A percentile compares a stretch with the other conserved stretches of the same genome.
Conservation (phyloP, 2,797 vertebrate genomes). For the Betta splendens region DNA sequence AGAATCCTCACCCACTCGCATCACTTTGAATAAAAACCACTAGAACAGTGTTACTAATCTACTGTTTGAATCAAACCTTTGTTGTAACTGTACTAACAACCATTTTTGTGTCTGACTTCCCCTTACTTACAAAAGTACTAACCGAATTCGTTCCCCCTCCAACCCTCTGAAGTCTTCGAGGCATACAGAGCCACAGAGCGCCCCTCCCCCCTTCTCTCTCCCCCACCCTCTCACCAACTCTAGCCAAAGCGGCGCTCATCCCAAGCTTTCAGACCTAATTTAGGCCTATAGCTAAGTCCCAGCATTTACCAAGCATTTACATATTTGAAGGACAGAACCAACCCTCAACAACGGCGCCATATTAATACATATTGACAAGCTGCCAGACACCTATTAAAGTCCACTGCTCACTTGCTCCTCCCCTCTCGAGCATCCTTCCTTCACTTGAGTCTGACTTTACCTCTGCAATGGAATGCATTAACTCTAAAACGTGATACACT, state of each 20-base stretch:
- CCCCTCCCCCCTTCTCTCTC: conserved; percentile 6
- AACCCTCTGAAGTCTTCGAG: conserved; percentile 67
- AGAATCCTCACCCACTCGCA: conserved; percentile 67
- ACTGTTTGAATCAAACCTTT: conserved; percentile 82
- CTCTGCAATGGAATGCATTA: conserved; percentile 12
- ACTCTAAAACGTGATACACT: conserved; percentile 16
- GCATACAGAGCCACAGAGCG: conserved; percentile 24
- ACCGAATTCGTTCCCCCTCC: conserved; percentile 80
- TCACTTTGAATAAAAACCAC: conserved; percentile 76
- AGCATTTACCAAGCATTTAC: background rate
- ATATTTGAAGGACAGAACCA: conserved; percentile 16
- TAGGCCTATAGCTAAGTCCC: conserved; percentile 18
- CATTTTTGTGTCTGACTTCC: conserved; percentile 90
- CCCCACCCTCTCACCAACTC: conserved; percentile 22
- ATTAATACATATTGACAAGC: conserved; percentile 47
- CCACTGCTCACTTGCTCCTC: conserved; percentile 10
- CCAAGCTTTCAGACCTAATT: conserved; percentile 34
- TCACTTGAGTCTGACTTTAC: conserved; percentile 1
- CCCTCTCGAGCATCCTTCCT: conserved; percentile 9
- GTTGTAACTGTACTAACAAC: conserved; percentile 90
- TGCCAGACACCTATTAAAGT: conserved; percentile 80
- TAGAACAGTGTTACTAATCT: conserved; percentile 84
- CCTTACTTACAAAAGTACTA: conserved; percentile 88
- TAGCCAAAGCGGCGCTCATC: conserved; percentile 23
- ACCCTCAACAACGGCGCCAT: background rate